phyloP scores from a whole-genome alignment of 2,797 vertebrate species.

The Octomys mimax region DNA sequence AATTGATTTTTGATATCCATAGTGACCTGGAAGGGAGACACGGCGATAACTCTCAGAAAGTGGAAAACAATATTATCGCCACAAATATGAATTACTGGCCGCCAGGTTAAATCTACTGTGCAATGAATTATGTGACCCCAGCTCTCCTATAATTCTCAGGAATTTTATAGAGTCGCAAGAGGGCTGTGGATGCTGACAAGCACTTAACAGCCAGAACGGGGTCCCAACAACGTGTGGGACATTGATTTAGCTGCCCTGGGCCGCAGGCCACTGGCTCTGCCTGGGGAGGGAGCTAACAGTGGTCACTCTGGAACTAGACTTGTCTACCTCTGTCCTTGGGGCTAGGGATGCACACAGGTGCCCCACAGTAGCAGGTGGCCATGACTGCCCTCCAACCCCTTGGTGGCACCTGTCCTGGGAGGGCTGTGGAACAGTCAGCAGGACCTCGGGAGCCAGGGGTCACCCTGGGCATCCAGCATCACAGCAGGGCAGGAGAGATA shows the following conservation, averaged over 20 bases:
- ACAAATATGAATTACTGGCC: slow-evolving; percentile 94
- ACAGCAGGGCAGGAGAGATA: background rate
- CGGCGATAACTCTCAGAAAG: slow-evolving; percentile 93
- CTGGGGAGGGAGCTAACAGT: slow-evolving; percentile 81
- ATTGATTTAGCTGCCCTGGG: slow-evolving; percentile 89
- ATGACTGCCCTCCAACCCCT: background rate
- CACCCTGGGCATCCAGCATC: background rate
- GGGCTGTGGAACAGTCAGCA: background rate
- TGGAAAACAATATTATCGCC: slow-evolving; percentile 95
- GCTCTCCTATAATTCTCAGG: slow-evolving; percentile 92
- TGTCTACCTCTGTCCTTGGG: slow-evolving; percentile 75
- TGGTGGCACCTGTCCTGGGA: background rate
- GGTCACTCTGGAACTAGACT: slow-evolving; percentile 82
- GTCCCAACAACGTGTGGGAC: slow-evolving; percentile 89
- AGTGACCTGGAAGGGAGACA: slow-evolving; percentile 94
- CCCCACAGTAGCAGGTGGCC: background rate
- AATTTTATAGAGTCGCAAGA: slow-evolving; percentile 92
- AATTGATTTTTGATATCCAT: slow-evolving; percentile 95
- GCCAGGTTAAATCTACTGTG: slow-evolving; percentile 94
- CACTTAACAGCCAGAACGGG: slow-evolving; percentile 93
- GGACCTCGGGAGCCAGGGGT: background rate
- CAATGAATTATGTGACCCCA: slow-evolving; percentile 93
- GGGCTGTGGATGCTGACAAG: slow-evolving; percentile 91
- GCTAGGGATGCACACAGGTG: background rate
- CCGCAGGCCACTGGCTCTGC: slow-evolving; percentile 86